These are phyloP conservation scores for Ochropleura leucogaster DNA, from an alignment of 2,888 invertebrate species.

Conservation along the genomic window DNA sequence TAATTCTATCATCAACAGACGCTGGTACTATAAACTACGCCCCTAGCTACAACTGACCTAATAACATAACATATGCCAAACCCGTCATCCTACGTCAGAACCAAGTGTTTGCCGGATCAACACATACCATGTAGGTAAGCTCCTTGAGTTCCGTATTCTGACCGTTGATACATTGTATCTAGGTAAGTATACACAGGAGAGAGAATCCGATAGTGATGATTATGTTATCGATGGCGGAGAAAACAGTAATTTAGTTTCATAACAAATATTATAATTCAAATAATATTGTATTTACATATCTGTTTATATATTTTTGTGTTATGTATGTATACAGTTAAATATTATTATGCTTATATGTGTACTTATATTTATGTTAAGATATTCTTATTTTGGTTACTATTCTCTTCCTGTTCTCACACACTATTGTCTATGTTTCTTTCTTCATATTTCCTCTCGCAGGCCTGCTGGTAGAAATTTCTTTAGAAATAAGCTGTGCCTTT, in stretches of 20 bases:
- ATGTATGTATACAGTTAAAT: too few species aligned
- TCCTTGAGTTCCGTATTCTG: constrained; percentile 10
- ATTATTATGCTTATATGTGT: too few species aligned
- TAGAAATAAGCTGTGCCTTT: too few species aligned
- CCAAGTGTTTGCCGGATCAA: constrained; percentile 3
- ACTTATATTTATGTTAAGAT: too few species aligned
- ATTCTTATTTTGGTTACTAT: too few species aligned
- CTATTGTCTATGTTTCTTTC: too few species aligned
- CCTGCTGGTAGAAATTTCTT: too few species aligned
- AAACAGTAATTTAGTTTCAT: neutral
- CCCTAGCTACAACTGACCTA: neutral
- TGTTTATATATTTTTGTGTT: too few species aligned
- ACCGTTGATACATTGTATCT: constrained; percentile 10
- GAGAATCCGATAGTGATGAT: neutral
- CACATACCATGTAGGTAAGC: constrained; percentile 15
- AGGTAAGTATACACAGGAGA: neutral
- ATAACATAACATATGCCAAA: neutral
- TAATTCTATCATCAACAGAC: neutral
- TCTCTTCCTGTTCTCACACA: too few species aligned
- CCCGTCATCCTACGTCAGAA: constrained; percentile 2
- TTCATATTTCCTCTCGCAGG: too few species aligned
- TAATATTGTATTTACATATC: too few species aligned
- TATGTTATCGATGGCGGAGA: neutral
- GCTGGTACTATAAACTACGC: neutral
- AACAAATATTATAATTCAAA: too few species aligned